A percentile compares a stretch with the other conserved stretches of the same genome.
These are phyloP conservation scores for Cyanoderma ruficeps DNA, from an alignment of 2,113 vertebrate genomes.

Conservation along the genomic window DNA sequence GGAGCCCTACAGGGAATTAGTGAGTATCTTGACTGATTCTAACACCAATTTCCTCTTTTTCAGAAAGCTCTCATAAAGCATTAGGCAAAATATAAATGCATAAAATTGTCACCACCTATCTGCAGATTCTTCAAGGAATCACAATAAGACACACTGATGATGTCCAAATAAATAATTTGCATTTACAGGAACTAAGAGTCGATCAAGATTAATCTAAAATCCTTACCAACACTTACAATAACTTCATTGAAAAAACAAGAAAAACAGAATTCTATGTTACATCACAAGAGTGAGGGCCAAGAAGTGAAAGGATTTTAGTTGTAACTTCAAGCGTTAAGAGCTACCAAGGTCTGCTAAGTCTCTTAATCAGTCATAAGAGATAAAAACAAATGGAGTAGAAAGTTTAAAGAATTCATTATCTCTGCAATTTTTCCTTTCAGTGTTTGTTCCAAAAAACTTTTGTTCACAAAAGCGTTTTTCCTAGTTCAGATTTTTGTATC, in stretches of 20 bases:
- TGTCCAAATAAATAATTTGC: neutral
- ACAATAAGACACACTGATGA: neutral
- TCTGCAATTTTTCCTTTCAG: constrained; percentile 13
- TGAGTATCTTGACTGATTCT: constrained; percentile 30
- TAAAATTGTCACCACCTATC: neutral
- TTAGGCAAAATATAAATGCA: neutral
- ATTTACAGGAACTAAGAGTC: neutral
- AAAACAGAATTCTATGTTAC: neutral
- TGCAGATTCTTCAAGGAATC: neutral
- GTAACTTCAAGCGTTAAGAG: neutral
- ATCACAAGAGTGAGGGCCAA: neutral
- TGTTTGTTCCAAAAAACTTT: neutral
- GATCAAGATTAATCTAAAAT: neutral
- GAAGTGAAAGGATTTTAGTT: neutral
- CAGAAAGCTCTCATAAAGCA: neutral
- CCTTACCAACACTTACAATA: neutral
- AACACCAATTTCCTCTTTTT: neutral
- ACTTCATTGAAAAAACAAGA: neutral
- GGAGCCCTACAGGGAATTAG: constrained; percentile 78
- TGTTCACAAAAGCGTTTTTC: neutral
- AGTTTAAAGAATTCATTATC: neutral
- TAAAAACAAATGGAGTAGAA: neutral
- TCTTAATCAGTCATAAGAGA: neutral
- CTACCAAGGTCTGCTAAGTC: neutral
- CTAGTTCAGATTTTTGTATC: neutral